Conservation (phyloP, 2,888 invertebrate genomes). For the Chymomyza fuscimana region DNA sequence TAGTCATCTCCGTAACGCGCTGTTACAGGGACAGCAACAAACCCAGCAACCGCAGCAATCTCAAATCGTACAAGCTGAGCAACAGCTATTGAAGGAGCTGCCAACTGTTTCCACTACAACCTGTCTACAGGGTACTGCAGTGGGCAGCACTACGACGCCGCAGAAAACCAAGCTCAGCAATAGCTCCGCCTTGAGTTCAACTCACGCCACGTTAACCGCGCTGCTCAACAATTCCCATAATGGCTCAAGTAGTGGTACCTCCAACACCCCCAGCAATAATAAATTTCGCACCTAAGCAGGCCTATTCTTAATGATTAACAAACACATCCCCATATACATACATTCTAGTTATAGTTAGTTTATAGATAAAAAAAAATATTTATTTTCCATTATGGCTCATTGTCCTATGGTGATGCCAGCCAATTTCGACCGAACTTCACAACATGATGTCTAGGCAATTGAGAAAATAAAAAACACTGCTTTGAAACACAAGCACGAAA, state of each 20-base stretch:
- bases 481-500: background rate
- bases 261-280: slow-evolving; percentile 17
- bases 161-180: slow-evolving; percentile 54
- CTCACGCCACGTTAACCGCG: slow-evolving; percentile 79
- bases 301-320: background rate
- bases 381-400: background rate
- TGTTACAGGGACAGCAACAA: slow-evolving; percentile 71
- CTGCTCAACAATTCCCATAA: slow-evolving; percentile 71
- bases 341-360: background rate
- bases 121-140: slow-evolving; percentile 57
- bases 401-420: background rate
- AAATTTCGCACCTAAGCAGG: slow-evolving; percentile 46
- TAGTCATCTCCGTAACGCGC: slow-evolving; percentile 77
- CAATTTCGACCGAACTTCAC: slow-evolving; percentile 14
- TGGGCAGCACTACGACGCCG: slow-evolving; percentile 56
- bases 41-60: slow-evolving; percentile 21
- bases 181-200: slow-evolving; percentile 77
- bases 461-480: background rate
- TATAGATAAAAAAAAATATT: background rate
- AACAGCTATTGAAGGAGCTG: slow-evolving; percentile 41
- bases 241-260: background rate
- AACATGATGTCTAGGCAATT: background rate
- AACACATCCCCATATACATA: background rate
- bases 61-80: slow-evolving; percentile 35
- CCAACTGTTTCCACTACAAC: slow-evolving; percentile 39